These are phyloP conservation scores for Florisuga fusca DNA, from an alignment of 2,797 vertebrate species.

Conservation along the genomic window DNA sequence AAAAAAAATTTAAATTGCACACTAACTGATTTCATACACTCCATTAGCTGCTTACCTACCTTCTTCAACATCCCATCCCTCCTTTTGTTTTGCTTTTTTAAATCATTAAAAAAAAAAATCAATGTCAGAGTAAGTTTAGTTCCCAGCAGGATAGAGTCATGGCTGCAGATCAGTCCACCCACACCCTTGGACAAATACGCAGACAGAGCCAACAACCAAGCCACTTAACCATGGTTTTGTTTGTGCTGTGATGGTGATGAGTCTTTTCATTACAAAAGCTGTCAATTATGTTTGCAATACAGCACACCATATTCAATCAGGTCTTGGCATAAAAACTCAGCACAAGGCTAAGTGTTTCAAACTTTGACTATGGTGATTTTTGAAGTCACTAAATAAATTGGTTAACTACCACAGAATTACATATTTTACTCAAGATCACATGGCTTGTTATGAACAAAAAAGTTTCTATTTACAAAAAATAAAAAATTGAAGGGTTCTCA, in stretches of 20 bases:
- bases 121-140: background rate
- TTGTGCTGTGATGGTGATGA: background rate
- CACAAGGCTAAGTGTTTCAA: background rate
- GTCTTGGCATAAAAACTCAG: background rate
- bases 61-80: background rate
- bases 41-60: background rate
- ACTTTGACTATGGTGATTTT: background rate
- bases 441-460: background rate
- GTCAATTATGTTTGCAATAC: background rate
- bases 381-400: background rate
- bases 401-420: background rate
- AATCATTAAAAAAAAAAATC: background rate
- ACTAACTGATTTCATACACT: background rate
- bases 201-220: background rate
- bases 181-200: background rate
- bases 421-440: background rate
- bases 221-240: background rate
- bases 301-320: background rate
- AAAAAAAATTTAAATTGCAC: background rate
- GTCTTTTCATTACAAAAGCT: conserved; percentile 24
- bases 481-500: background rate
- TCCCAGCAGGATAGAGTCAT: background rate
- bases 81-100: background rate
- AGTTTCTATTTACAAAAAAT: background rate
- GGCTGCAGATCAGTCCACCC: conserved; percentile 32